Conservation (phyloP, 2,888 invertebrate species). For the Flexamia atlantica region DNA sequence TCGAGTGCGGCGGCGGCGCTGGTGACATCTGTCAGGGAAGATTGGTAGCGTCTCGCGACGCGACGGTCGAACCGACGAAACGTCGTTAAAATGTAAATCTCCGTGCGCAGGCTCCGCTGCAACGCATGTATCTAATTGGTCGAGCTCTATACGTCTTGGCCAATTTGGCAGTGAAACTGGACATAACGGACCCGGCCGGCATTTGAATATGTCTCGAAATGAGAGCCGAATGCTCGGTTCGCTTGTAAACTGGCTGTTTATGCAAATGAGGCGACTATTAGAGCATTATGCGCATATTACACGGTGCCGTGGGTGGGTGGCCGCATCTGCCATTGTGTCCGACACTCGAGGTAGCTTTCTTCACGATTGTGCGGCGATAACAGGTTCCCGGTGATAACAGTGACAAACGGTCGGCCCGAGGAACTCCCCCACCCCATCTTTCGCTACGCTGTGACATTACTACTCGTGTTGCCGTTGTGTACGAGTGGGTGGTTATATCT, state of each 20-base stretch:
- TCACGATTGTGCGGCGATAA: constrained; percentile 26
- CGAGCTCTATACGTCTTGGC: constrained; percentile 37
- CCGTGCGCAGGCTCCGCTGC: neutral
- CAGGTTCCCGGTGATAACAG: constrained; percentile 44
- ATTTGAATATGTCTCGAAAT: constrained; percentile 60
- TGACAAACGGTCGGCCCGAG: neutral
- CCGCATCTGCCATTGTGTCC: constrained; percentile 9
- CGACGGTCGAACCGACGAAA: neutral
- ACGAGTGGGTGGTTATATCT: too few relatives aligned
- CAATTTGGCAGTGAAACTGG: constrained; percentile 51
- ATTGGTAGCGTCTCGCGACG: constrained; percentile 12
- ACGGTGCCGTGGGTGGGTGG: constrained; percentile 33
- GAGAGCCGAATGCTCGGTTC: constrained; percentile 44
- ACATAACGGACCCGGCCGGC: constrained; percentile 45
- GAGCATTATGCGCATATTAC: constrained; percentile 55
- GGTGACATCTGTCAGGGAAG: constrained; percentile 19
- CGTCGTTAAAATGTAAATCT: constrained; percentile 40
- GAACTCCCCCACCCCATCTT: neutral
- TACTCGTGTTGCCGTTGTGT: neutral
- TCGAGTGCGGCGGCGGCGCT: constrained; percentile 2
- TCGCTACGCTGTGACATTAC: neutral
- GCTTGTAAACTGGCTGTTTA: constrained; percentile 60
- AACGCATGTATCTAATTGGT: constrained; percentile 32
- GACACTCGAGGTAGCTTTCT: constrained; percentile 27
- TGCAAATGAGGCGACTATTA: constrained; percentile 54